Base-by-base conservation (phyloP, 2,797 vertebrate species). In the Knipowitschia caucasica region DNA sequence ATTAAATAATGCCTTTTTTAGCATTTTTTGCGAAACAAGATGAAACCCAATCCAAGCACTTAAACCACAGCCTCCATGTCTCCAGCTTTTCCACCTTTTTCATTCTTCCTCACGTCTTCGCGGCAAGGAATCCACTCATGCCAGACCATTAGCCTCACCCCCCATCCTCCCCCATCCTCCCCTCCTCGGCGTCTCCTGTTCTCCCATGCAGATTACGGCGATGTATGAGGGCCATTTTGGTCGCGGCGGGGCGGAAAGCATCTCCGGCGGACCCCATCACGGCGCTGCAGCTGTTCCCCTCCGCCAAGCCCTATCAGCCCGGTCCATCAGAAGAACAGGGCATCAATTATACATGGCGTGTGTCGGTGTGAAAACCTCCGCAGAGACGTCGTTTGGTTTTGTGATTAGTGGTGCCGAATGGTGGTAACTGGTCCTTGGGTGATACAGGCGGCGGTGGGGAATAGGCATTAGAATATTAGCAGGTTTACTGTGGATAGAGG, bases 161-260 rank as follows among this genome's bases (percentile, higher is more conserved):
- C 84, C 85, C 85, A 87, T 86, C 86, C 80, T 88, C 85, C 85
- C 82, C 78, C n/a, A n/a, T n/a, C 70, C 82, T 82, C 82, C 80
- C 81, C 81, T 77, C 82, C 73, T 75, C 26, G 81, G 79, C 74
- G 81, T 85, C 83, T 85, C 81, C 80, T 82, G 82, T 65, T 67
- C 65, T 67, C 85, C 86, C 83, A 87, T 86, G 85, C 84, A 86
- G 84, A 87, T 88, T 87, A 86, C 85, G 82, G 84, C 81, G 84
- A 88, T 88, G 76, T 88, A 88, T 87, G 85, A 87, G 83, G 84
- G 87, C 85, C 86, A 87, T 88, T 88, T 87, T 88, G 85, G 86
- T 88, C 87, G 66, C 85, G 65, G 82, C 80, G 65, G 85, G 87
- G 83, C 78, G 84, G 85, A 83, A 84, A 87, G 71, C 69, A 84